phyloP scores from a whole-genome alignment of 2,797 vertebrate species.

The Trichosurus vulpecula region DNA sequence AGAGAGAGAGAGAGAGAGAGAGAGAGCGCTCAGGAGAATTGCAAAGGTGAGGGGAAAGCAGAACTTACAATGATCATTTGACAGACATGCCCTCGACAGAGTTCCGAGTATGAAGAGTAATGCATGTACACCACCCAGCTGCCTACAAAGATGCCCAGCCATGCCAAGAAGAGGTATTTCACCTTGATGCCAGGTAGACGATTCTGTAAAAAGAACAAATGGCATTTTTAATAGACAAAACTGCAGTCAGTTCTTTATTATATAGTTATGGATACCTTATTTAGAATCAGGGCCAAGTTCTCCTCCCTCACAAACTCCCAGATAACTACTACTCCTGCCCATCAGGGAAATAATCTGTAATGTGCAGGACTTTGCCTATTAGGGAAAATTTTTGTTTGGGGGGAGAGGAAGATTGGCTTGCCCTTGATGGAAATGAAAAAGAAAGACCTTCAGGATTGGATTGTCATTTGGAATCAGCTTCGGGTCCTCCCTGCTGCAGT shows the following conservation, averaged over 20 bases:
- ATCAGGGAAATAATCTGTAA: not conserved
- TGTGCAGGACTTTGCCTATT: not conserved
- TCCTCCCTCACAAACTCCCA: not conserved
- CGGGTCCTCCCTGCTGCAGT: not conserved
- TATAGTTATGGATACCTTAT: not conserved
- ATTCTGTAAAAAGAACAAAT: conserved; percentile 81
- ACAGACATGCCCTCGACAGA: conserved; percentile 95
- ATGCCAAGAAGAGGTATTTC: conserved; percentile 94
- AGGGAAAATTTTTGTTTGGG: not conserved
- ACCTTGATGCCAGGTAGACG: conserved; percentile 95
- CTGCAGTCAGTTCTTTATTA: not conserved
- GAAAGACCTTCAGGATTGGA: not conserved
- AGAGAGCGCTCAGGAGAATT: not conserved
- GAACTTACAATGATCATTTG: conserved; percentile 94
- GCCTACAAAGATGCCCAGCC: conserved; percentile 93
- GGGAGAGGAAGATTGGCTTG: not conserved
- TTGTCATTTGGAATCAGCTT: not conserved
- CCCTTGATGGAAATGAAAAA: not conserved
- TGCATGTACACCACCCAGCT: conserved; percentile 97
- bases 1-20: no score
- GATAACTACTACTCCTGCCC: not conserved
- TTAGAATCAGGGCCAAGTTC: not conserved
- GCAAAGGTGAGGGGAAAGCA: not conserved
- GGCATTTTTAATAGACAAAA: not conserved
- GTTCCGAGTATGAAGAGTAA: conserved; percentile 94